Evolutionary conservation across 2,113 vertebrate species (phyloP).

Genomic region (Oenanthe oenanthe): DNA sequence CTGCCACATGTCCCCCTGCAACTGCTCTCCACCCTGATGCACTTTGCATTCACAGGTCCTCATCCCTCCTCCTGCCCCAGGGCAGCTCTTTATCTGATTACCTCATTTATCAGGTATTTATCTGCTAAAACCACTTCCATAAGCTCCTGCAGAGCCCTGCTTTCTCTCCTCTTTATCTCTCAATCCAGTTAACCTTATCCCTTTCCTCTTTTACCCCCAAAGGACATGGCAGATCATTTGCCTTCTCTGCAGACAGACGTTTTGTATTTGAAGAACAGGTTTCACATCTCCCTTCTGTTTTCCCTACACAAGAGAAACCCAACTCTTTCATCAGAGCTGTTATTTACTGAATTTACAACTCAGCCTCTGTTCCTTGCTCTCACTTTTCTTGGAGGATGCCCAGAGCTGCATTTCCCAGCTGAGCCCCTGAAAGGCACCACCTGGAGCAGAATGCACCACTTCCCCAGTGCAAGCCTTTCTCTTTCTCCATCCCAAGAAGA

Average conservation of each 20-base stretch:
- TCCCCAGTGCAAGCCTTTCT: not conserved
- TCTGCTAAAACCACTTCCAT: not conserved
- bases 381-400: not conserved
- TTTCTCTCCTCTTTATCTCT: not conserved
- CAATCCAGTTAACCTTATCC: not conserved
- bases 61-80: not conserved
- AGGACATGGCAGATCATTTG: not conserved
- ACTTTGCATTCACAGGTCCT: not conserved
- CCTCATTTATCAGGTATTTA: not conserved
- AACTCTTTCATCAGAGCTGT: not conserved
- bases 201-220: not conserved
- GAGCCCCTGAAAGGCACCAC: not conserved
- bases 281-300: not conserved
- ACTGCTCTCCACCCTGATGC: not conserved
- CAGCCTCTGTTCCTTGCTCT: not conserved
- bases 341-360: not conserved
- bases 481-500: not conserved
- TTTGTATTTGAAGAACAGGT: not conserved
- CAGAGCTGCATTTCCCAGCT: not conserved
- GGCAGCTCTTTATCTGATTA: not conserved
- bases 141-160: not conserved
- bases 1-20: not conserved
- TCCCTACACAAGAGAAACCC: not conserved
- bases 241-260: not conserved
- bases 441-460: accelerated